Percentiles rank a stretch among this genome's conserved stretches.
These are phyloP conservation scores for Euwallacea fornicatus DNA, from an alignment of 1,140 invertebrate species.

Conservation along the genomic window DNA sequence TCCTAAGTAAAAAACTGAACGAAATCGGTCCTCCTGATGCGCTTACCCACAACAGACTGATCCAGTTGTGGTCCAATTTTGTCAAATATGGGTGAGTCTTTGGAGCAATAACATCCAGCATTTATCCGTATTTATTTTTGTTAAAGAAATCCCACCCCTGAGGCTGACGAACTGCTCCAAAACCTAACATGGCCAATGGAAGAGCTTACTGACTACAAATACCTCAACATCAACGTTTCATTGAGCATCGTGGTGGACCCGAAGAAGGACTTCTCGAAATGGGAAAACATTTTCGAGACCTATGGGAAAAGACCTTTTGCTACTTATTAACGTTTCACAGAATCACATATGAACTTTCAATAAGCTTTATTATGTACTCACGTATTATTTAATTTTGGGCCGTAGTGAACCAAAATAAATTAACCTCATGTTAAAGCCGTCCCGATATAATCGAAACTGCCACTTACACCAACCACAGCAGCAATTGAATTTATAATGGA, in stretches of 20 bases:
- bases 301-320: slow-evolving; percentile 8
- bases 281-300: slow-evolving; percentile 18
- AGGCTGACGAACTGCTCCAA: slow-evolving; percentile 16
- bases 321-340: neutral
- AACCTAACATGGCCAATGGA: slow-evolving; percentile 23
- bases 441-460: slow-evolving; percentile 10
- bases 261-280: slow-evolving; percentile 12
- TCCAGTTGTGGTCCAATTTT: slow-evolving; percentile 37
- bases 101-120: neutral
- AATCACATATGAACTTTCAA: neutral
- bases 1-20: slow-evolving; percentile 3
- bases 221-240: slow-evolving; percentile 25
- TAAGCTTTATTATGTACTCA: neutral
- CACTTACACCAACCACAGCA: neutral
- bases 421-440: neutral
- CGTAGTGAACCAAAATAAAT: neutral
- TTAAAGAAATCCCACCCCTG: slow-evolving; percentile 17
- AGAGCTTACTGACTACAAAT: slow-evolving; percentile 12
- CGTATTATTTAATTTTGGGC: no score
- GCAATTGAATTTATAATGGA: slow-evolving; percentile 16
- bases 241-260: slow-evolving; percentile 19
- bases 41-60: slow-evolving; percentile 22
- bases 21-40: slow-evolving; percentile 19
- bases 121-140: slow-evolving; percentile 10
- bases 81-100: slow-evolving; percentile 32